Conservation (phyloP, 1,140 invertebrate genomes). For the Bombyx mandarina region DNA sequence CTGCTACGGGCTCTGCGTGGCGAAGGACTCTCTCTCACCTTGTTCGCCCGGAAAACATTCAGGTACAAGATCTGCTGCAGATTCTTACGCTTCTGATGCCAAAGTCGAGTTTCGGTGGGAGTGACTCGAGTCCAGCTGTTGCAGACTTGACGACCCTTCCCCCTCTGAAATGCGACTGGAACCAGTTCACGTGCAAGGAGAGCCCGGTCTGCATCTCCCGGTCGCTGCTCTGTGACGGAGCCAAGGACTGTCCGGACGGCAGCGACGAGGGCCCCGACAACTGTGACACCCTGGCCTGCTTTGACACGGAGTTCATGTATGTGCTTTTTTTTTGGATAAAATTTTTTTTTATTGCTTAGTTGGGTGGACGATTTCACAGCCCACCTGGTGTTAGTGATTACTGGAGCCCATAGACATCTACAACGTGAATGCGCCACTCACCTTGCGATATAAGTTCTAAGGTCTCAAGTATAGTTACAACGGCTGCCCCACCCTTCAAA, state of each 20-base stretch:
- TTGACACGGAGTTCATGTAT: slow-evolving; percentile 33
- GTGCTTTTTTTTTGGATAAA: slow-evolving; percentile 10
- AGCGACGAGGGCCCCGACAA: slow-evolving; percentile 74
- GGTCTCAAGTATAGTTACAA: too few species aligned
- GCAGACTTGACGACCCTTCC: too few species aligned
- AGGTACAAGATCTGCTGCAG: neutral
- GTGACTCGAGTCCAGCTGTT: too few species aligned
- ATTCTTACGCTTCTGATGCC: neutral
- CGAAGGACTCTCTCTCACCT: slow-evolving; percentile 11
- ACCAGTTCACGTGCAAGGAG: slow-evolving; percentile 67
- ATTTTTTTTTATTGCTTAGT: too few species aligned
- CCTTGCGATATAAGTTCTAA: too few species aligned
- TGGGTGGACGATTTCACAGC: too few species aligned
- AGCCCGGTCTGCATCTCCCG: slow-evolving; percentile 69
- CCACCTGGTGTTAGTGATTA: too few species aligned
- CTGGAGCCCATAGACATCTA: too few species aligned
- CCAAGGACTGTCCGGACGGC: slow-evolving; percentile 73
- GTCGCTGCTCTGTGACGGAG: slow-evolving; percentile 72
- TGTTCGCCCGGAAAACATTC: neutral
- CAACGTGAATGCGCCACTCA: too few species aligned
- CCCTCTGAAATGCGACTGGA: slow-evolving; percentile 8
- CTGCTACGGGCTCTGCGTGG: slow-evolving; percentile 30
- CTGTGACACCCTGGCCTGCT: slow-evolving; percentile 52
- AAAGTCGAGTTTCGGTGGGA: too few species aligned
- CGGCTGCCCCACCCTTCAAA: too few species aligned